phyloP scores from a whole-genome alignment of 2,113 vertebrate species.

The Verasper variegatus region DNA sequence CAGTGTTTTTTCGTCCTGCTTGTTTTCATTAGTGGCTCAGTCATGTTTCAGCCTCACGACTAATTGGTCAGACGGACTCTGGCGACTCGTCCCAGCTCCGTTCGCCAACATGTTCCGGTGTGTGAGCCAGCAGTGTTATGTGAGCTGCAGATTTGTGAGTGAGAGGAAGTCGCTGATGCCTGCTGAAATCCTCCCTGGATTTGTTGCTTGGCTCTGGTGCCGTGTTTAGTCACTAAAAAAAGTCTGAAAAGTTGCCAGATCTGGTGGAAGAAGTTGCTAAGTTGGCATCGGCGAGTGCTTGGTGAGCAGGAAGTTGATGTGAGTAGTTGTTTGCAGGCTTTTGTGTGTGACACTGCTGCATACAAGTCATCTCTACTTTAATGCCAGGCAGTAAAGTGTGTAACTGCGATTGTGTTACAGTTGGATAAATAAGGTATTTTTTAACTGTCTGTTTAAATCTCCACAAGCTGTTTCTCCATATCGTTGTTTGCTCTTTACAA shows the following conservation, averaged over 20 bases:
- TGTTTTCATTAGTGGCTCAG: neutral
- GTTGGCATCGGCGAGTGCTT: conserved; percentile 34
- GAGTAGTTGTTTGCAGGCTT: neutral
- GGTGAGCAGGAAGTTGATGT: conserved; percentile 26
- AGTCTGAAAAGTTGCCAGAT: conserved; percentile 29
- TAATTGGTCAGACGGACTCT: conserved; percentile 12
- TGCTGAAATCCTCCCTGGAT: conserved; percentile 36
- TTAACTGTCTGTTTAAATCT: too few species aligned
- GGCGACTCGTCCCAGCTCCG: conserved; percentile 11
- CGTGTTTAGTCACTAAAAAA: conserved; percentile 33
- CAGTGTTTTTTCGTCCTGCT: neutral
- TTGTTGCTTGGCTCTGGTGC: conserved; percentile 32
- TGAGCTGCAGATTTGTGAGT: conserved; percentile 35
- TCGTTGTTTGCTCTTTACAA: too few species aligned
- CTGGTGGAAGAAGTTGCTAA: conserved; percentile 41
- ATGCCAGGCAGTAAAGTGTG: neutral
- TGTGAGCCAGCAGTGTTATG: conserved; percentile 35
- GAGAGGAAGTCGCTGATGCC: conserved; percentile 47
- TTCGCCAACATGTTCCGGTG: conserved; percentile 1
- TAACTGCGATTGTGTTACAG: neutral
- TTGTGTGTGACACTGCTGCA: neutral
- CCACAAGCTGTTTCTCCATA: too few species aligned
- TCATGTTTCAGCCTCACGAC: neutral
- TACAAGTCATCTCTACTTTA: neutral
- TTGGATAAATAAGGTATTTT: neutral